A percentile compares a stretch with the other conserved stretches of the same genome.
Evolutionary conservation across 30 jellyfish, hydroid and myxozoan species (phyloP).

Genomic region (Aurelia aurita complex sp. Pacific): DNA sequence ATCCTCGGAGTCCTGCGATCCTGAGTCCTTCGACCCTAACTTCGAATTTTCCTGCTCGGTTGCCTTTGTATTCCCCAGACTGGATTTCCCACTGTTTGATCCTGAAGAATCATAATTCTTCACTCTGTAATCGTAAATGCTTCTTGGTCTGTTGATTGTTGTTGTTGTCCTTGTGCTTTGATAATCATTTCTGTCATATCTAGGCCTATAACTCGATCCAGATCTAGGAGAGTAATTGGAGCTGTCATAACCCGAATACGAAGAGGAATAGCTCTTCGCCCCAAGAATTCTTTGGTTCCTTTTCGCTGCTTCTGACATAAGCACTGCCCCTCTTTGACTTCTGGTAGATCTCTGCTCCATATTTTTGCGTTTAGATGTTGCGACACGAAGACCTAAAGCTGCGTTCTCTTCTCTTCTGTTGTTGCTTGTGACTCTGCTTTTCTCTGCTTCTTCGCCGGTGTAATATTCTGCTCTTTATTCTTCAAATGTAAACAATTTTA

Average conservation of each 20-base stretch:
- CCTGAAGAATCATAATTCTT: background rate
- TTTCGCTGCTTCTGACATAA: constrained; percentile 62
- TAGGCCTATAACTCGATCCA: background rate
- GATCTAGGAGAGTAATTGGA: background rate
- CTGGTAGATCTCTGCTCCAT: constrained; percentile 16
- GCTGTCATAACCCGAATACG: background rate
- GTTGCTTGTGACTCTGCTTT: too few relatives aligned
- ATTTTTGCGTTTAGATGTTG: background rate
- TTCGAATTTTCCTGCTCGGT: background rate
- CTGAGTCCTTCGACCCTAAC: background rate
- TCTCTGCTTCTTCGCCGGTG: too few relatives aligned
- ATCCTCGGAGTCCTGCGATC: background rate
- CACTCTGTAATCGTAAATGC: background rate
- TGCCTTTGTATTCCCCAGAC: background rate
- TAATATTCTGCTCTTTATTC: too few relatives aligned
- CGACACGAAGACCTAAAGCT: too few relatives aligned
- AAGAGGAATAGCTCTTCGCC: background rate
- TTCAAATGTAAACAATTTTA: background rate
- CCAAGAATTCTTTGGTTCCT: constrained; percentile 42
- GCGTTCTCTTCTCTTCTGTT: too few relatives aligned
- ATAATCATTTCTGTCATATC: constrained; percentile 3
- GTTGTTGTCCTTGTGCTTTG: background rate
- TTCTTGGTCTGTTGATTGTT: background rate
- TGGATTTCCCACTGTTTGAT: background rate
- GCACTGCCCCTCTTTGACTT: constrained; percentile 30